Percentiles rank a stretch among this genome's conserved stretches.
These are phyloP conservation scores for Pavo muticus DNA, from an alignment of 2,113 vertebrate genomes.

Conservation along the genomic window DNA sequence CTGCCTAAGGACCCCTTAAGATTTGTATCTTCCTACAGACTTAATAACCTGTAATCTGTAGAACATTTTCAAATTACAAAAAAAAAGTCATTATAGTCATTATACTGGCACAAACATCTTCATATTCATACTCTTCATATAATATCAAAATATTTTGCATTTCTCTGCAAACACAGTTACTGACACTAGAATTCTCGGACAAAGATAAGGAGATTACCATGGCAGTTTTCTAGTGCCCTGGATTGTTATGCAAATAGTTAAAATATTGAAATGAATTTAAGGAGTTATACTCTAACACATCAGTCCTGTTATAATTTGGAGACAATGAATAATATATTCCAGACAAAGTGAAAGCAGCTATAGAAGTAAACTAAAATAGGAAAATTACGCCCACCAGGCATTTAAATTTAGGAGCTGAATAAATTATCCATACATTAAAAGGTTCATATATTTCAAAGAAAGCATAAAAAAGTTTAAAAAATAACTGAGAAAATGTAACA, in stretches of 20 bases:
- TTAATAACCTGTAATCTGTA: slow-evolving; percentile 48
- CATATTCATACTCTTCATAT: slow-evolving; percentile 11
- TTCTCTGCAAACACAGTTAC: slow-evolving; percentile 34
- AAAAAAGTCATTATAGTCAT: neutral
- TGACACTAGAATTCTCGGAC: slow-evolving; percentile 24
- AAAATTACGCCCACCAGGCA: slow-evolving; percentile 77
- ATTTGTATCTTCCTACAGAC: neutral
- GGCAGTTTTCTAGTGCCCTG: slow-evolving; percentile 21
- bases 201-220: slow-evolving; percentile 41
- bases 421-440: slow-evolving; percentile 82
- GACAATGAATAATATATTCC: slow-evolving; percentile 80
- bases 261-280: slow-evolving; percentile 77
- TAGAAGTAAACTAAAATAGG: slow-evolving; percentile 78
- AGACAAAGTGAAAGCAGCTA: slow-evolving; percentile 77
- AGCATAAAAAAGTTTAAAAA: slow-evolving; percentile 71
- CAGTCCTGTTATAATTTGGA: slow-evolving; percentile 75
- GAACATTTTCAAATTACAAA: slow-evolving; percentile 29
- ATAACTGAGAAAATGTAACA: slow-evolving; percentile 72
- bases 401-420: slow-evolving; percentile 81
- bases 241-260: slow-evolving; percentile 76
- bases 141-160: slow-evolving; percentile 27
- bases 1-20: neutral
- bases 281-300: slow-evolving; percentile 62
- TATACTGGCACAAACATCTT: slow-evolving; percentile 26
- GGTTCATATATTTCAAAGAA: slow-evolving; percentile 77